phyloP scores from a whole-genome alignment of 2,113 vertebrate genomes.

The Sinosuthora webbiana region DNA sequence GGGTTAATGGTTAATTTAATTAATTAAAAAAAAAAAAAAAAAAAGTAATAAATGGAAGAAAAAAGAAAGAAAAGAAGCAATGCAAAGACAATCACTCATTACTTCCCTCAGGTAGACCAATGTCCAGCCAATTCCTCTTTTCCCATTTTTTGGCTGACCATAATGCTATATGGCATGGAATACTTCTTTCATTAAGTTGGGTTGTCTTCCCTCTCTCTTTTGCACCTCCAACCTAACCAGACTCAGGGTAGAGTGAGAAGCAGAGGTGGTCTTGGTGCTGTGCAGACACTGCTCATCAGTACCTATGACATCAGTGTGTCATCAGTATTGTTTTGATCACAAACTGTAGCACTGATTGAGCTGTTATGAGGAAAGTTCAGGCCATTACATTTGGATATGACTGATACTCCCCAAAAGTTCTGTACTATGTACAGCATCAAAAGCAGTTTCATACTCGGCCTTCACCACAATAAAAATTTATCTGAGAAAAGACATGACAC shows the following conservation, averaged over 20 bases:
- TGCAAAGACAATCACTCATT: neutral
- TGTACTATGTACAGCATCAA: neutral
- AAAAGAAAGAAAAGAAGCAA: neutral
- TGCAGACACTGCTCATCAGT: neutral
- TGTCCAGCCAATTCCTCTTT: neutral
- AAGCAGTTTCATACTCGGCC: neutral
- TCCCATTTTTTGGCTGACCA: neutral
- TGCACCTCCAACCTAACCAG: neutral
- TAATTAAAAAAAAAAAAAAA: neutral
- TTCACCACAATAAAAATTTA: neutral
- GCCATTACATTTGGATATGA: accelerated
- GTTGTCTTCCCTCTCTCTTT: neutral
- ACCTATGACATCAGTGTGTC: neutral
- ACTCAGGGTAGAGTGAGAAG: accelerated
- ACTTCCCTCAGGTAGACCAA: neutral
- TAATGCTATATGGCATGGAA: no score
- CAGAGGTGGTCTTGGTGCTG: neutral
- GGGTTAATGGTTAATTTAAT: neutral
- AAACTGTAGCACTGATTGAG: neutral
- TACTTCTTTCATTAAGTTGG: neutral
- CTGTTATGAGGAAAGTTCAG: neutral
- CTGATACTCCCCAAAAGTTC: neutral
- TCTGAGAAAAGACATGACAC: neutral
- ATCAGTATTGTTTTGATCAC: neutral
- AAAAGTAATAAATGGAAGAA: neutral